Conservation (phyloP, 2,888 invertebrate species). For the Tenthredo livida region DNA sequence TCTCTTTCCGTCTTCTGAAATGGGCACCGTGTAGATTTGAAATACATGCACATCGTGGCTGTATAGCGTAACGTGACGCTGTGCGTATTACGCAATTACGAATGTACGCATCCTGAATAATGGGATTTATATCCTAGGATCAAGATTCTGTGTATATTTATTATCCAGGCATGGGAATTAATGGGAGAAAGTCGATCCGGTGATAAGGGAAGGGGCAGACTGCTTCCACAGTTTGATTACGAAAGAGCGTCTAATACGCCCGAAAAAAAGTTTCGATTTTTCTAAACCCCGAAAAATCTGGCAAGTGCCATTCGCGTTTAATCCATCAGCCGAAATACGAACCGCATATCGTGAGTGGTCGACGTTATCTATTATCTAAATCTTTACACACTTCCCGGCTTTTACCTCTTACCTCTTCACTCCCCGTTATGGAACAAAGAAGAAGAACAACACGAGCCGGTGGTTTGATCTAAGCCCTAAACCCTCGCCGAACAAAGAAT, state of each 20-base stretch:
- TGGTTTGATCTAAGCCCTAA: conserved; percentile 13
- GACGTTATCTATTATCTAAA: background rate
- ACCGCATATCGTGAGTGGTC: background rate
- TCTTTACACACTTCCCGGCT: background rate
- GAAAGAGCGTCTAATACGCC: too few species aligned
- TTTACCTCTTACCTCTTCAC: background rate
- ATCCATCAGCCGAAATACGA: background rate
- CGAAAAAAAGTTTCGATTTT: too few species aligned
- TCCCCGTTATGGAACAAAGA: conserved; percentile 4
- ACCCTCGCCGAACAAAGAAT: background rate
- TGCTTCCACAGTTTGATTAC: background rate
- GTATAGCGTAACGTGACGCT: conserved; percentile 23
- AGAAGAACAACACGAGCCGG: conserved; percentile 8
- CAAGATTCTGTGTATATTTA: background rate
- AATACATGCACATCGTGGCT: background rate
- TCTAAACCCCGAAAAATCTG: too few species aligned
- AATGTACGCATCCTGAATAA: conserved; percentile 13
- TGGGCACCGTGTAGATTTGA: background rate
- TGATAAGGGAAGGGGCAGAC: background rate
- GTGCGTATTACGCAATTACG: conserved; percentile 25
- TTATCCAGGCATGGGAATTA: background rate
- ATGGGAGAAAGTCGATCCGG: conserved; percentile 32
- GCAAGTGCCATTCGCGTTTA: background rate
- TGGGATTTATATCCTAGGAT: conserved; percentile 10
- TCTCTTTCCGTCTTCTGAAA: background rate